These are phyloP conservation scores for Alitta virens DNA, from an alignment of 2,888 invertebrate species.

Conservation along the genomic window DNA sequence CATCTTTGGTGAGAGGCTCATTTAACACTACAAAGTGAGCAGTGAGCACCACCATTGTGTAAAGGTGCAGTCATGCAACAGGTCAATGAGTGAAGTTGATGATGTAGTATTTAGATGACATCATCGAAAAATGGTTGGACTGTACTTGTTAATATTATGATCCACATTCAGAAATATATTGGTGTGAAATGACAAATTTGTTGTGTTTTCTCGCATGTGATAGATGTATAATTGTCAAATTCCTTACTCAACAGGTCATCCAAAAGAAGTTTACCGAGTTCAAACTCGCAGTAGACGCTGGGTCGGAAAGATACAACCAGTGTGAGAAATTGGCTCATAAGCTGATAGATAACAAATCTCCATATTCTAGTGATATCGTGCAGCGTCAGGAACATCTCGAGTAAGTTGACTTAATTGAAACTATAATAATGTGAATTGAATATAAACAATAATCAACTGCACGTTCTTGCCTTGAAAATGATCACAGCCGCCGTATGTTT, in stretches of 20 bases:
- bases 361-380: constrained; percentile 77
- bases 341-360: constrained; percentile 70
- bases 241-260: constrained; percentile 61
- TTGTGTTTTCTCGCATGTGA: neutral
- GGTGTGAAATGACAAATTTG: neutral
- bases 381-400: constrained; percentile 83
- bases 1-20: too few species aligned
- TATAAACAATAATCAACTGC: too few species aligned
- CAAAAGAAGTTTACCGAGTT: constrained; percentile 88
- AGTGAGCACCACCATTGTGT: too few species aligned
- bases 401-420: too few species aligned
- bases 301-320: constrained; percentile 77
- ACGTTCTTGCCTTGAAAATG: too few species aligned
- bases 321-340: constrained; percentile 63
- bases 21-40: too few species aligned
- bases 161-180: constrained; percentile 8
- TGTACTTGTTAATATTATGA: constrained; percentile 1
- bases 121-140: too few species aligned
- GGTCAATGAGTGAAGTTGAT: too few species aligned
- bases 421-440: too few species aligned
- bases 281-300: constrained; percentile 74
- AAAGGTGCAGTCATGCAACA: too few species aligned
- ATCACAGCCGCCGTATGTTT: too few species aligned
- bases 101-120: too few species aligned
- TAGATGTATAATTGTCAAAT: neutral